Base-by-base conservation (phyloP, 2,113 vertebrate genomes). In the Macheiramphus alcinus region DNA sequence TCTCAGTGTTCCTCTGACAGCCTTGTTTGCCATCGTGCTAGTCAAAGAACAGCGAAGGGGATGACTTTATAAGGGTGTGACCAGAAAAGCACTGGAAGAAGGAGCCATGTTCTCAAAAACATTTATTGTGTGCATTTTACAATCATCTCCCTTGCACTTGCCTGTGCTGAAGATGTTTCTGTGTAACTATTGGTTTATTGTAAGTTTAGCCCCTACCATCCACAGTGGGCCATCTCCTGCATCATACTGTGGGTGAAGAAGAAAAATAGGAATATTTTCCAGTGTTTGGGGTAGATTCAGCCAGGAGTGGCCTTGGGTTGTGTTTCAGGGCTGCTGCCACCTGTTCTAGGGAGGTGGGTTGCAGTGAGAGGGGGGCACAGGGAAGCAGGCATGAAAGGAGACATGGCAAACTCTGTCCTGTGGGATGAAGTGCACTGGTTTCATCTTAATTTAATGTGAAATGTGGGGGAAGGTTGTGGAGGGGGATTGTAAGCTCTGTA, bases 401-500 rank as follows among this genome's bases (percentile, higher is more conserved):
- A 40, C 26, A 1, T 42, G 59, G 40, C 90, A 90, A 21, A 25
- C 38, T 66, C 62, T 68, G 74, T 86, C 67, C 59, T 76, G 22
- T 88, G 45, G 75, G 61, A 67, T 86, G 48, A 82, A 31, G n/a
- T 91, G 45, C 14, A 2, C 29, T 84, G n/a, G 7, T 82, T 82
- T 94, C 32, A 53, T 93, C 74, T 80, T 93, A 70, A 90, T 88
- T 72, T 86, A 55, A 52, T 82, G 81, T 90, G 90, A 90, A 93
- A 72, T n/a, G 56, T 86, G 89, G 76, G 78, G 66, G 80, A 75
- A 52, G 84, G 47, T 27, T 93, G 78, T 85, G 70, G 34, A 88
- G 62, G 34, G 58, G 48, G 43, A 43, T 68, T 94, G 21, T 79
- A 80, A 95, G 29, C 23, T 66, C 38, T 76, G 25, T 80, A 96